These are phyloP conservation scores for Drosophila subquinaria DNA, from an alignment of 2,888 invertebrate genomes.

Conservation along the genomic window DNA sequence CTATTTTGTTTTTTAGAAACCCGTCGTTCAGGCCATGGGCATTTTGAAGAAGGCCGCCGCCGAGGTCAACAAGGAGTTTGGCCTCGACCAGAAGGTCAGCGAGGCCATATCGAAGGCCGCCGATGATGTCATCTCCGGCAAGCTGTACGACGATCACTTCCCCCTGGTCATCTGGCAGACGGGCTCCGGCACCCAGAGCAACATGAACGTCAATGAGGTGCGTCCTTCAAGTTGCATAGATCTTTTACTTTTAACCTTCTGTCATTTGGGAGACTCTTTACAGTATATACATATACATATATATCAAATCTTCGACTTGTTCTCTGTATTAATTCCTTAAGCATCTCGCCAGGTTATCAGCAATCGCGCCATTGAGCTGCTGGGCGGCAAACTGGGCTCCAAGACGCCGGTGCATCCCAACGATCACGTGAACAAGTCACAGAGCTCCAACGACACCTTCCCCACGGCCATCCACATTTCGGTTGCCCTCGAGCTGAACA, in stretches of 20 bases:
- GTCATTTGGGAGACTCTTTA: too few species aligned
- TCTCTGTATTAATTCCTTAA: background rate
- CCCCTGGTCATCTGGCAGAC: conserved; percentile 99
- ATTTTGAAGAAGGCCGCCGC: conserved; percentile 99
- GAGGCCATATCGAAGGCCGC: conserved; percentile 96
- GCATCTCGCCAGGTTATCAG: conserved; percentile 89
- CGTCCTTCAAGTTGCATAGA: background rate
- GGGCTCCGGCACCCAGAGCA: conserved; percentile 99
- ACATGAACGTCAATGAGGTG: conserved; percentile 99
- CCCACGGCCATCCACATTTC: conserved; percentile 99
- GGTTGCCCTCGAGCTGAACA: conserved; percentile 94
- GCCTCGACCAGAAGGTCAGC: conserved; percentile 94
- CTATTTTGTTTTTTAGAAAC: conserved; percentile 87
- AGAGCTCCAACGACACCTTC: conserved; percentile 99
- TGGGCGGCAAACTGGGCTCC: conserved; percentile 96
- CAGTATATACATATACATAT: too few species aligned
- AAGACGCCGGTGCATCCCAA: conserved; percentile 99
- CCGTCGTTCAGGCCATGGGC: conserved; percentile 97
- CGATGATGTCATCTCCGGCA: conserved; percentile 97
- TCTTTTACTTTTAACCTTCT: background rate
- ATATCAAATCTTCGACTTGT: too few species aligned
- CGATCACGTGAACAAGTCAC: conserved; percentile 99
- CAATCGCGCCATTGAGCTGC: conserved; percentile 94
- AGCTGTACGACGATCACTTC: conserved; percentile 97
- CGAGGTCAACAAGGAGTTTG: conserved; percentile 96